These are phyloP conservation scores for Nesidiocoris tenuis DNA, from an alignment of 2,888 invertebrate species.

Conservation along the genomic window DNA sequence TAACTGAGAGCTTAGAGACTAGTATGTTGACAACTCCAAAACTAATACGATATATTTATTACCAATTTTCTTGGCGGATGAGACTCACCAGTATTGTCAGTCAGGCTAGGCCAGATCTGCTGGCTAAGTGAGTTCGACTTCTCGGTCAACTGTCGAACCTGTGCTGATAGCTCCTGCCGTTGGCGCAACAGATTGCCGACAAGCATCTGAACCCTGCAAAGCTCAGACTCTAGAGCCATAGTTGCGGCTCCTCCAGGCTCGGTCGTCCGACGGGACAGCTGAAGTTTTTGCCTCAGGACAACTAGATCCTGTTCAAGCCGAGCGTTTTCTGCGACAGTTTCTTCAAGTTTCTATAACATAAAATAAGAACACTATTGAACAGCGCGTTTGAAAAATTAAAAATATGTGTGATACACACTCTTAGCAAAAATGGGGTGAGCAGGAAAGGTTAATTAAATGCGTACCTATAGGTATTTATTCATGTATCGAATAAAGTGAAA, in stretches of 20 bases:
- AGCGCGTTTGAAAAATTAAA: too few relatives aligned
- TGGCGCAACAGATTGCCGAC: constrained; percentile 84
- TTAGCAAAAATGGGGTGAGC: too few relatives aligned
- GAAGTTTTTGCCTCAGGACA: constrained; percentile 78
- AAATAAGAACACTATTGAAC: neutral
- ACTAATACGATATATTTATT: too few relatives aligned
- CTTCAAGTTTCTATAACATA: constrained; percentile 78
- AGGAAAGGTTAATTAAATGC: too few relatives aligned
- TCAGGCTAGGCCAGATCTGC: constrained; percentile 60
- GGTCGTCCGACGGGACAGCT: constrained; percentile 67
- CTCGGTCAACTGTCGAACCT: constrained; percentile 80
- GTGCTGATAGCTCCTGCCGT: constrained; percentile 79
- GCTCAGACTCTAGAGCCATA: constrained; percentile 60
- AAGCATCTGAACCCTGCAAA: constrained; percentile 77
- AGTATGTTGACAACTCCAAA: too few relatives aligned
- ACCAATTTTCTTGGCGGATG: too few relatives aligned
- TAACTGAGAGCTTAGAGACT: too few relatives aligned
- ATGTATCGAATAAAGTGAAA: too few relatives aligned
- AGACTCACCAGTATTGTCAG: constrained; percentile 32
- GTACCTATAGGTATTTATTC: too few relatives aligned
- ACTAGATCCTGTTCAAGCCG: constrained; percentile 83
- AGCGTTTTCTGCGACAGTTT: constrained; percentile 87
- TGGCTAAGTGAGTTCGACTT: constrained; percentile 70
- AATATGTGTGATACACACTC: too few relatives aligned
- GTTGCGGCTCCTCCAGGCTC: constrained; percentile 54